Base-by-base conservation (phyloP, 2,888 invertebrate species). In the Anorthoa munda region DNA sequence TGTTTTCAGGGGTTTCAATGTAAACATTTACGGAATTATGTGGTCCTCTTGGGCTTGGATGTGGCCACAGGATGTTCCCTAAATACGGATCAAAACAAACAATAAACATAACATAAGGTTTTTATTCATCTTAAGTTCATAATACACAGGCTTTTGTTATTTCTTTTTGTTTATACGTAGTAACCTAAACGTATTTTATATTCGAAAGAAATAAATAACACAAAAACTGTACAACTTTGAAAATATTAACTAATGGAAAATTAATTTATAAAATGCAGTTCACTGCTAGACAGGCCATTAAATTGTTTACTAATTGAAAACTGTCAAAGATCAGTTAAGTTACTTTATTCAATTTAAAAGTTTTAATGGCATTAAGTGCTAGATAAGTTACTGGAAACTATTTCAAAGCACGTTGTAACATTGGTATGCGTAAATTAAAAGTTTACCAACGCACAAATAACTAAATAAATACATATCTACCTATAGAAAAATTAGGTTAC, bases 1-100 rank as follows among this genome's bases (percentile, higher is more conserved):
- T 79, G 66, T 72, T 53, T 58, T 39, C 23, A 56, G 12, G 23
- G 56, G 48, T 39, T 67, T 45, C 13, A 53, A 58, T 64, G 26
- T 64, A 51, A 69, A 77, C 46, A 66, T 55, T 21, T 46, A 31
- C 13, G 21, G n/a, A 55, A 23, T 50, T 66, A 46, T 13, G 18
- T 53, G 23, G 23, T 21, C n/a, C 66, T 46, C 45, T n/a, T 21
- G 63, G 55, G 55, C 31, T n/a, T 53, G 15, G 9, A 13, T 15
- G 4, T 13, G 11, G 53, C 9, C 26, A 70, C 11, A n/a, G 48
- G 31, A 61, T 72, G 72, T 58, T 2, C 7, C 51, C 0, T 45
- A 64, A 64, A 67, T 61, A 45, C 21, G 5, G 48, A 48, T 53
- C 53, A 68, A 55, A 63, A 66, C 18, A 53, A 45, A 53, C 15